Base-by-base conservation (phyloP, 2,113 vertebrate species). In the Alectura lathami region DNA sequence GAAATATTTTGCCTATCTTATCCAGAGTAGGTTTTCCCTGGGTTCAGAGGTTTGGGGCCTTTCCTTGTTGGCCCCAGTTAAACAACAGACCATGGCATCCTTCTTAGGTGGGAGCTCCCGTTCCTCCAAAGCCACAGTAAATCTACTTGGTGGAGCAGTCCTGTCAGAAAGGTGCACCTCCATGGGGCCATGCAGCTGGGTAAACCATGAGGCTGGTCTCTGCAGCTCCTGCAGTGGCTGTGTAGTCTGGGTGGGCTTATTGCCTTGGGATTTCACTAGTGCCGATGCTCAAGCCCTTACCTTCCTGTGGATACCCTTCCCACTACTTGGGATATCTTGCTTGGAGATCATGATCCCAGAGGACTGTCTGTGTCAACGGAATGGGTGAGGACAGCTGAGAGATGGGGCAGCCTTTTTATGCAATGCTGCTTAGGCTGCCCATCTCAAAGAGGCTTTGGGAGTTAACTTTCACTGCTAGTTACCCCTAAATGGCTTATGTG, bases 141-240 rank as follows among this genome's bases (percentile, higher is more conserved):
- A 7, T n/a, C n/a, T 27, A 15, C 20, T 43, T 7, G 2, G 11
- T 47, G 18, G 3, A 6, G 47, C 10, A 38, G 5, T 59, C n/a
- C 13, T 8, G 2, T 21, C 10, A 2, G 7, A 38, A 40, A 32
- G 34, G 32, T 81, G 18, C 56, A 11, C 23, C 0, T 4, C 57
- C 27, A 34, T 9, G 9, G 12, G 0, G 16, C 12, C 13, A 26
- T 11, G 45, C 16, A 32, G 13, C 2, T 0, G 1, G 11, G 11
- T 60, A 57, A 8, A 0, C 1, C 15, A 7, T 5, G 17, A 6
- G 13, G 6, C 53, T 84, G 8, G 21, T 36, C 81, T 88, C 38
- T 82, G 7, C 7, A 29, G 38, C 30, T 81, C n/a, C 42, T 80
- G 6, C 5, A 4, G 32, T 54, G 26, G 16, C 38, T 68, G 6